phyloP scores from a whole-genome alignment of 2,888 invertebrate species.

The Ephialtes manifestator region DNA sequence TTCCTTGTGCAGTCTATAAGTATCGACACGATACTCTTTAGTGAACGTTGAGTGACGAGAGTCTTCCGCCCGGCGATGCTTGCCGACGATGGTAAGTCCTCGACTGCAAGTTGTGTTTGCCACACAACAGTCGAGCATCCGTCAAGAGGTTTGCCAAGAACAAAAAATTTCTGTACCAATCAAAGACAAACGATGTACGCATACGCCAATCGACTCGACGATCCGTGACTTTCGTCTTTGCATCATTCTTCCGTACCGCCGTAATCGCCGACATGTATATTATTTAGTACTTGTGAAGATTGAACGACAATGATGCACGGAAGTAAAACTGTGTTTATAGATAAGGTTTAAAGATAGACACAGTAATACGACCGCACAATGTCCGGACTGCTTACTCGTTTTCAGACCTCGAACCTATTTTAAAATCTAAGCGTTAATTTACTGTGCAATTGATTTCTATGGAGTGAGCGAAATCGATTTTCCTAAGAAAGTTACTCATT shows the following conservation, averaged over 20 bases:
- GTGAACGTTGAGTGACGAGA: slow-evolving; percentile 30
- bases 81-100: slow-evolving; percentile 41
- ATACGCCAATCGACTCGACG: slow-evolving; percentile 34
- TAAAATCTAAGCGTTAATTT: background rate
- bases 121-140: slow-evolving; percentile 49
- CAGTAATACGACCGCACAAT: background rate
- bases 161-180: slow-evolving; percentile 45
- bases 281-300: background rate
- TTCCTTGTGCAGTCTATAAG: slow-evolving; percentile 12
- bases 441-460: background rate
- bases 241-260: slow-evolving; percentile 4
- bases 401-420: background rate
- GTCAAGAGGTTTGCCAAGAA: slow-evolving; percentile 60
- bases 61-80: slow-evolving; percentile 17
- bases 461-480: background rate
- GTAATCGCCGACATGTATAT: background rate
- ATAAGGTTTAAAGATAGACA: background rate
- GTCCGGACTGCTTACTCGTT: background rate
- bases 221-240: slow-evolving; percentile 50
- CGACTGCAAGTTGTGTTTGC: slow-evolving; percentile 58
- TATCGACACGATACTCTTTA: slow-evolving; percentile 43
- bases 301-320: background rate
- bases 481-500: background rate
- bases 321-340: background rate
- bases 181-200: slow-evolving; percentile 25